Evolutionary conservation across 2,113 vertebrate genomes (phyloP).

Genomic region (Cyphomyrus discorhynchus): DNA sequence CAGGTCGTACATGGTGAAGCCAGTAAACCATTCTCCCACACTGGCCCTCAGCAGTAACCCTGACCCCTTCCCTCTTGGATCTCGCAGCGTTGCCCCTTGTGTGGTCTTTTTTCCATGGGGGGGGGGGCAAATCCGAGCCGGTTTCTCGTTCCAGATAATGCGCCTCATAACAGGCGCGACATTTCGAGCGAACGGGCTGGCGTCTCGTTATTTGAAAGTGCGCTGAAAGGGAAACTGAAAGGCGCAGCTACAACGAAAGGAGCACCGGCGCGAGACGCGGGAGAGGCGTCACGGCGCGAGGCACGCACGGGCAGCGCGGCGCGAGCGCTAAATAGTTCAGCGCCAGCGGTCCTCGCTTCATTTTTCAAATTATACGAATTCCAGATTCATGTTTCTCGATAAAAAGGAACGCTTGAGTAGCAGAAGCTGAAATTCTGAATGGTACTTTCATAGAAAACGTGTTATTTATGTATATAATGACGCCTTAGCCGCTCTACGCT

Average conservation of each 20-base stretch:
- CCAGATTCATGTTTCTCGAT: background rate
- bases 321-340: background rate
- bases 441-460: background rate
- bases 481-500: background rate
- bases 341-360: background rate
- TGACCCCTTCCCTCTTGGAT: background rate
- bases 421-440: background rate
- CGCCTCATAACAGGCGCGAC: constrained; percentile 6
- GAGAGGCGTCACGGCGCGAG: background rate
- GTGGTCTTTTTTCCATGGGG: constrained; percentile 23
- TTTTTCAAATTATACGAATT: background rate
- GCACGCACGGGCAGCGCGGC: background rate
- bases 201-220: constrained; percentile 27
- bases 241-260: background rate
- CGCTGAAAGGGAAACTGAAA: background rate
- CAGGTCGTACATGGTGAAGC: constrained; percentile 33
- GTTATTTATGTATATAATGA: background rate
- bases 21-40: constrained; percentile 23
- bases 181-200: constrained; percentile 23
- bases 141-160: constrained; percentile 21
- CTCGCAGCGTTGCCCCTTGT: constrained; percentile 8
- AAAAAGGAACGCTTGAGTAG: background rate
- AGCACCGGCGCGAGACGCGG: background rate
- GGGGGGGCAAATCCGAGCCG: background rate
- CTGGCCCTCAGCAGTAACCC: background rate